Evolutionary conservation across 2,888 invertebrate species (phyloP), one percentile per base, ranked within the genome.

Genomic region (Caenorhabditis japonica): DNA sequence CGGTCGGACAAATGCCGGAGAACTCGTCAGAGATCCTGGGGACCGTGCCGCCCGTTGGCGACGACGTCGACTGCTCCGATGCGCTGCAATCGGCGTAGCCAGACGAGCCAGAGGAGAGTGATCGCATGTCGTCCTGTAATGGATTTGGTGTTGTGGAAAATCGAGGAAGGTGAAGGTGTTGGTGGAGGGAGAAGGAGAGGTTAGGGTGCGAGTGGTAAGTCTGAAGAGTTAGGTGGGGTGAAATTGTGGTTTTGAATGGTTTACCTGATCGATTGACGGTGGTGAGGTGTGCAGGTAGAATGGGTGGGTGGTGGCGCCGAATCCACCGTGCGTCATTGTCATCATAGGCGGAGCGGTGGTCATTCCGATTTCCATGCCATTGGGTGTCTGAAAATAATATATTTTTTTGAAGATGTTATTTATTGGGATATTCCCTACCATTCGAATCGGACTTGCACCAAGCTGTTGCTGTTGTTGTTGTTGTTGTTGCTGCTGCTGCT

Each of bases 41-140:
- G 3, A 19, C 5, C 15, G 53, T 41, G 13, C 33, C 47, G 34
- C 62, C 62, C 23, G 64, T 39, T 7, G 62, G 62, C 12, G 62
- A 64, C 15, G 62, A 64, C 21, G 62, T 64, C n/a, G 62, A 64
- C 39, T 64, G 64, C 49, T 64, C 64, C 8, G 64, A 64, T 4
- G 64, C 55, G 33, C 55, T 56, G 43, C 64, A 64, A 17, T 66
- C 61, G 27, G 75, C 77, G 58, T 81, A 78, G 15, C 81, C 81
- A 0, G 83, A 83, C 3, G 83, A 81, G 23, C 80, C 79, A 10
- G 76, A 77, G 5, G 81, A 82, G 15, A 80, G 70, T 10, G 80
- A 80, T n/a, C 80, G 74, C 76, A 83, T 77, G 49, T 83, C 83
- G 49, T 83, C 83, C 83, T 82, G 73, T 15, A 75, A 61, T 21